These are phyloP conservation scores for Latrodectus elegans DNA, from an alignment of 2,888 invertebrate genomes.

Conservation along the genomic window DNA sequence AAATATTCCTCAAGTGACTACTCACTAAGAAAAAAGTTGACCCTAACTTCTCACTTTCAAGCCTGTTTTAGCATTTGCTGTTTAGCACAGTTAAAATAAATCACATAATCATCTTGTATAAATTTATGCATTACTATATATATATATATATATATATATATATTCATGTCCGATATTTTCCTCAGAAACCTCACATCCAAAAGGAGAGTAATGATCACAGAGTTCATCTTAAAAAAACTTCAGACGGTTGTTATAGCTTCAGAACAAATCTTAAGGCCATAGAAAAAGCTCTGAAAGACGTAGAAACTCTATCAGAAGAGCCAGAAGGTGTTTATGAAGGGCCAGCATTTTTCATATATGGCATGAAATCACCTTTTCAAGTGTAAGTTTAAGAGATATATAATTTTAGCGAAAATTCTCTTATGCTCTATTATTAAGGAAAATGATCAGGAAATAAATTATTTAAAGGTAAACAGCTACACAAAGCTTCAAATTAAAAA, in stretches of 20 bases:
- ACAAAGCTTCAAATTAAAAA: no score
- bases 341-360: slow-evolving; percentile 26
- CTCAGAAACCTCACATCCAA: neutral
- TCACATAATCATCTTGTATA: no score
- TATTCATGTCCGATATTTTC: neutral
- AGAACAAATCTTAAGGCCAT: slow-evolving; percentile 1
- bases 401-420: neutral
- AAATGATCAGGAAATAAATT: no score
- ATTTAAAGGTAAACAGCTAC: no score
- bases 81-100: no score
- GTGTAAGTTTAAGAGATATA: slow-evolving; percentile 4
- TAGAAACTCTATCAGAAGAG: neutral
- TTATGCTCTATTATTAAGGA: no score
- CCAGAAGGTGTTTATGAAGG: slow-evolving; percentile 10
- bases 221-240: neutral
- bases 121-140: neutral
- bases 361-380: neutral
- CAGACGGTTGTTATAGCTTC: neutral
- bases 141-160: slow-evolving; percentile 1
- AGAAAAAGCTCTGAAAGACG: neutral
- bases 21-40: no score
- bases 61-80: no score
- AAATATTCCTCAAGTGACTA: no score
- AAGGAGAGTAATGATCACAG: neutral
- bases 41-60: no score